Evolutionary conservation across 1,140 invertebrate species (phyloP).

Genomic region (Caenorhabditis briggsae): DNA sequence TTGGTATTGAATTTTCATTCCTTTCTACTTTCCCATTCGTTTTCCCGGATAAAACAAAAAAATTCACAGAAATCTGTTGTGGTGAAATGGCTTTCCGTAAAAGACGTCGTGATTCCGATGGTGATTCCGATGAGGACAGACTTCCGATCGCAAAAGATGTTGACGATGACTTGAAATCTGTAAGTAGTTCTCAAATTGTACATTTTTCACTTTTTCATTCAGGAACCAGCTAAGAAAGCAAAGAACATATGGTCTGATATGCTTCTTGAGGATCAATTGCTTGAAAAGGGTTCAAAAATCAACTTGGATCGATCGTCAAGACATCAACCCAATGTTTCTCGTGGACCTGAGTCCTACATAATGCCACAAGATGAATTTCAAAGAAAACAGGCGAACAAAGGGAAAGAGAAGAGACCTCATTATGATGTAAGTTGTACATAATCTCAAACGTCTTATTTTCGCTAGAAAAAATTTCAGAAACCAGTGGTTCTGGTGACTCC

Average conservation of each 20-base stretch:
- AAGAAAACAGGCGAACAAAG: neutral
- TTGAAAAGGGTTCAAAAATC: constrained; percentile 4
- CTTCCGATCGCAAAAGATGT: constrained; percentile 55
- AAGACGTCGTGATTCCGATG: constrained; percentile 25
- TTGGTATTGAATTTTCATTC: constrained; percentile 11
- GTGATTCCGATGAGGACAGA: constrained; percentile 49
- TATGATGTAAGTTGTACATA: neutral
- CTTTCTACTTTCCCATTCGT: neutral
- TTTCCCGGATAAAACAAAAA: neutral
- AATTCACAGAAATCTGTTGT: neutral
- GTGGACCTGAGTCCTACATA: constrained; percentile 25
- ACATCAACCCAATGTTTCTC: constrained; percentile 44
- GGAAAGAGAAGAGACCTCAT: neutral
- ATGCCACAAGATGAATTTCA: constrained; percentile 23
- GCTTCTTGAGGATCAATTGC: constrained; percentile 23
- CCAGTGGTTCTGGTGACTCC: constrained; percentile 27
- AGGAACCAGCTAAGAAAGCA: constrained; percentile 24
- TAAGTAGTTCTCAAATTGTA: neutral
- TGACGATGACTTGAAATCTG: constrained; percentile 31
- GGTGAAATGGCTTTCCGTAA: constrained; percentile 6
- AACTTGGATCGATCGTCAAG: neutral
- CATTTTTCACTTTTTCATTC: neutral
- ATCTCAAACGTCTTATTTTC: no score
- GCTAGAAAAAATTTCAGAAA: neutral
- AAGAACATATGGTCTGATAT: constrained; percentile 44